Conservation (phyloP, 2,888 invertebrate species). For the Drosophila anceps region DNA sequence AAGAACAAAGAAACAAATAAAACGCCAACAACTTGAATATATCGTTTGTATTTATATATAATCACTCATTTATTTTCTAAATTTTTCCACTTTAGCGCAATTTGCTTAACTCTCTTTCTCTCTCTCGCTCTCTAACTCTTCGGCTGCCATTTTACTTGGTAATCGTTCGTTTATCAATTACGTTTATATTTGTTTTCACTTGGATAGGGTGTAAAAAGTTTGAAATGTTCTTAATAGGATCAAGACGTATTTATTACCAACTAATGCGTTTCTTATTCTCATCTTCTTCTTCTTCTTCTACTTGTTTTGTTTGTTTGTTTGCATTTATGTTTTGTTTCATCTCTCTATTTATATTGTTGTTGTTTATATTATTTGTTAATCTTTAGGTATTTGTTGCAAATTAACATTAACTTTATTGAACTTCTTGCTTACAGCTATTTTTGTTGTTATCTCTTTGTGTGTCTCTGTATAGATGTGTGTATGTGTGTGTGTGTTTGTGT, state of each 20-base stretch:
- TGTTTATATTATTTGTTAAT: slow-evolving; percentile 22
- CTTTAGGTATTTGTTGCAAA: slow-evolving; percentile 51
- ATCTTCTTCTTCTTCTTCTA: not conserved
- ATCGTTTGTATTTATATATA: slow-evolving; percentile 61
- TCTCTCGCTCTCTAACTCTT: not conserved
- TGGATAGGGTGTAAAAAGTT: slow-evolving; percentile 72
- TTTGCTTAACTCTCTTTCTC: slow-evolving; percentile 15
- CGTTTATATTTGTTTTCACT: slow-evolving; percentile 36
- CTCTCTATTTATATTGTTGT: slow-evolving; percentile 17
- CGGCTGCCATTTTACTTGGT: slow-evolving; percentile 48
- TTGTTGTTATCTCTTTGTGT: slow-evolving; percentile 19
- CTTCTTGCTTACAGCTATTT: slow-evolving; percentile 20
- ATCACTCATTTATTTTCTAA: slow-evolving; percentile 76
- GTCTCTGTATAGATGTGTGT: slow-evolving; percentile 2
- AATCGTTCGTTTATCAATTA: slow-evolving; percentile 60
- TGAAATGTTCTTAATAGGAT: slow-evolving; percentile 65
- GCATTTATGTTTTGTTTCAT: slow-evolving; percentile 38
- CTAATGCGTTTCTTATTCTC: slow-evolving; percentile 19
- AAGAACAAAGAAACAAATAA: not conserved
- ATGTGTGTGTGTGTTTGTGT: slow-evolving; percentile 17
- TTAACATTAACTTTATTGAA: slow-evolving; percentile 50
- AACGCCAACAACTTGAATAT: slow-evolving; percentile 28
- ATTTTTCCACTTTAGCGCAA: slow-evolving; percentile 33
- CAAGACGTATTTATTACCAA: slow-evolving; percentile 58
- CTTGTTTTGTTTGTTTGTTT: slow-evolving; percentile 2